Evolutionary conservation across 2,888 invertebrate species (phyloP).

Genomic region (Quadroppia sp.): DNA sequence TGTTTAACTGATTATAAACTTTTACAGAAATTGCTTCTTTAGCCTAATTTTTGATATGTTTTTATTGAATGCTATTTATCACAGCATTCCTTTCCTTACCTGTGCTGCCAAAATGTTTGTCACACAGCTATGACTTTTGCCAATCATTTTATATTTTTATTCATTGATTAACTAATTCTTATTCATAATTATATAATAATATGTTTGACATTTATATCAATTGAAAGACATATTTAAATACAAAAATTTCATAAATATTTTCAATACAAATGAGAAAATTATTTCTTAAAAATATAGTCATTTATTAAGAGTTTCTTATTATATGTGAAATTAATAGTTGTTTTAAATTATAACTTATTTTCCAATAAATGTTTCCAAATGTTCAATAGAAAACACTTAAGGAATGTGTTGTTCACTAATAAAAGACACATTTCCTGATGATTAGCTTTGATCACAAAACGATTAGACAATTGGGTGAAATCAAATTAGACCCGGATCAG

Average conservation of each 20-base stretch:
- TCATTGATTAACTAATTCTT: not conserved
- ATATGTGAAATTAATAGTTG: not conserved
- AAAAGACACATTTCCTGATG: slow-evolving; percentile 21
- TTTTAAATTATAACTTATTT: not conserved
- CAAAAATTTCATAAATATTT: not conserved
- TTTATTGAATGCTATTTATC: slow-evolving; percentile 9
- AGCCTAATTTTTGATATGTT: slow-evolving; percentile 25
- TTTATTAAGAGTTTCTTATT: not conserved
- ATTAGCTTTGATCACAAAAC: not conserved
- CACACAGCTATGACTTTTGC: not conserved
- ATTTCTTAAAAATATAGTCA: not conserved
- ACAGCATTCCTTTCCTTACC: not conserved
- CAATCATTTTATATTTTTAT: not conserved
- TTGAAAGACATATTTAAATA: not conserved
- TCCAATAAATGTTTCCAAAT: too few species aligned
- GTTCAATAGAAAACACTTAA: too few species aligned
- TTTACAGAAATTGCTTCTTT: slow-evolving; percentile 19
- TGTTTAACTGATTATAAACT: not conserved
- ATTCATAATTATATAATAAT: slow-evolving; percentile 3
- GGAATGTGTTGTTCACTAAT: not conserved
- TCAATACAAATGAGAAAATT: not conserved
- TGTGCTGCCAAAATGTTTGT: not conserved
- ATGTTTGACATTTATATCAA: not conserved
- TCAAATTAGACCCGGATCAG: not conserved
- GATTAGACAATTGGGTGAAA: not conserved